These are phyloP conservation scores for Riparia riparia DNA, from an alignment of 2,113 vertebrate genomes.

Conservation along the genomic window DNA sequence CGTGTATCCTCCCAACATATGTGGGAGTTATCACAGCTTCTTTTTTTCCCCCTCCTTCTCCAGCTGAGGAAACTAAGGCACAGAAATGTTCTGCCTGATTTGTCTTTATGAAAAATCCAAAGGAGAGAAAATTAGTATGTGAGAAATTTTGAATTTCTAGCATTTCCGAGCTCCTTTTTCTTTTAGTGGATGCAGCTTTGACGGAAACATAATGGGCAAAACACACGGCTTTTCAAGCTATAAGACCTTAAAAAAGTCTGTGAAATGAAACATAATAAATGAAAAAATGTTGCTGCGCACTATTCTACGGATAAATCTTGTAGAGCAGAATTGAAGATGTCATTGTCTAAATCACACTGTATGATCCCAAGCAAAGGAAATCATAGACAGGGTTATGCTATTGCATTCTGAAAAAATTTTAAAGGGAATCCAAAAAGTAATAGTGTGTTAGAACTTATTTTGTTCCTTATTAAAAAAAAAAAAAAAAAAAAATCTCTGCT, in stretches of 20 bases:
- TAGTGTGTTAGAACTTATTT: neutral
- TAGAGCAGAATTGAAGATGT: constrained; percentile 1
- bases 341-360: constrained; percentile 1
- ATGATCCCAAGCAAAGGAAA: neutral
- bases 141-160: constrained; percentile 48
- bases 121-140: constrained; percentile 44
- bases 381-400: neutral
- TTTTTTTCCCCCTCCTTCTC: constrained; percentile 14
- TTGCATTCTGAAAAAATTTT: constrained; percentile 27
- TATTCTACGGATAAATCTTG: neutral
- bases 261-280: constrained; percentile 36
- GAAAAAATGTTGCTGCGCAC: neutral
- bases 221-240: constrained; percentile 17
- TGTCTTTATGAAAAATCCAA: constrained; percentile 56
- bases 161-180: constrained; percentile 42
- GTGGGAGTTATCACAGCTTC: constrained; percentile 54
- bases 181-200: constrained; percentile 18
- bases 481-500: neutral
- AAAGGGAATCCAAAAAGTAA: neutral
- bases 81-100: constrained; percentile 33
- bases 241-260: neutral
- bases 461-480: neutral
- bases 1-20: neutral
- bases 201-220: constrained; percentile 46
- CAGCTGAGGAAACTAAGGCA: constrained; percentile 67